Base-by-base conservation (phyloP, 2,888 invertebrate genomes). In the Formica aserva region DNA sequence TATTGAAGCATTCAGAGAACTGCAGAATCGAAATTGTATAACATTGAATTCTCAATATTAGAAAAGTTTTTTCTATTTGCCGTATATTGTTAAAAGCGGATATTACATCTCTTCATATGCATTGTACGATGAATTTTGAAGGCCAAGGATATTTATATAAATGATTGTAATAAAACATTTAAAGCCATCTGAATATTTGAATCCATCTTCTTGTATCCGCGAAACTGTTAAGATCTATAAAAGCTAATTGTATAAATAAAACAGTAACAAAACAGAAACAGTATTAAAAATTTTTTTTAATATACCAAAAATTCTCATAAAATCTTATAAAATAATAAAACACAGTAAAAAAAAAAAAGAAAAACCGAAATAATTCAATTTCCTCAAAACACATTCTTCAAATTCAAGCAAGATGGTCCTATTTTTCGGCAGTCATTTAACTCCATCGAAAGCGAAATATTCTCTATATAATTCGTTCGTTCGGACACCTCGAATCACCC, bases 361-460 rank as follows among this genome's bases (percentile, higher is more conserved):
- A 18, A 18, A 48, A 1, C 52, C 2, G 18, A 52, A 22, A 29
- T 1, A 13, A 22, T 65, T 22, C n/a, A 13, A 0, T 48, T 38
- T 41, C 8, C 26, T 26, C 5, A 32, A 52, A 26, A 6, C 18
- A 41, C 6, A 29, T 18, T 9, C 26, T 11, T 11, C 32, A 45
- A 45, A 18, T 11, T 29, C 6, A 3, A 22, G 3, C 35, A 3
- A 67, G 3, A 38, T 13, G 11, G 18, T 35, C 18, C 15, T n/a
- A 26, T 0, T 3, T 29, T 55, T 57, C 57, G 32, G 32, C 48
- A 48, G n/a, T 67, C 67, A 48, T 22, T 71, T 45, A 78, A 60
- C 57, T 52, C 60, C 9, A 52, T 45, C n/a, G 55, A 38, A 55
- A 77, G 29, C n/a, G n/a, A 67, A 69, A 57, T 18, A 55, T 41